phyloP scores from a whole-genome alignment of 2,113 vertebrate genomes.

The Calcarius ornatus region DNA sequence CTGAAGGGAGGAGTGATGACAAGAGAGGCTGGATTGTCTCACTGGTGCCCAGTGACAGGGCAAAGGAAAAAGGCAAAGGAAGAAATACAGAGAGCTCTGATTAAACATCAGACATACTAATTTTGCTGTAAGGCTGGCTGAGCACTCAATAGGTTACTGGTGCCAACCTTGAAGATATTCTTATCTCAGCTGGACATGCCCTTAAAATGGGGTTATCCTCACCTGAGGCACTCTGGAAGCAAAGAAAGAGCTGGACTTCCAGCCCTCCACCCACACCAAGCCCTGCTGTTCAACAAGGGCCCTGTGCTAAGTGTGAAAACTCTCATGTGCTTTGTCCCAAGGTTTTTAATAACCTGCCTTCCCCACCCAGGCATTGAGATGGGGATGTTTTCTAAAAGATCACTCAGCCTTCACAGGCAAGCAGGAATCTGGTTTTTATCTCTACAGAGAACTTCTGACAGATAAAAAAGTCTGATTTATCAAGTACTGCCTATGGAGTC shows the following conservation, averaged over 20 bases:
- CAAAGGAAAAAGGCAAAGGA: neutral
- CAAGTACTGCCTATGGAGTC: neutral
- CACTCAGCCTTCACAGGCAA: neutral
- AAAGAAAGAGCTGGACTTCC: neutral
- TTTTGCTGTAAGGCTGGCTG: neutral
- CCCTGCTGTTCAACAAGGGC: neutral
- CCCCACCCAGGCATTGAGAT: neutral
- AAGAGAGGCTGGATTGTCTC: neutral
- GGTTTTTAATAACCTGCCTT: neutral
- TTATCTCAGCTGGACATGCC: neutral
- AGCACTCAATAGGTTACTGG: neutral
- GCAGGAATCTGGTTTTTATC: neutral
- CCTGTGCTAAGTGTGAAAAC: neutral
- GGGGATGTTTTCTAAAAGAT: neutral
- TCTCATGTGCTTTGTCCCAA: neutral
- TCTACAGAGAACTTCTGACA: neutral
- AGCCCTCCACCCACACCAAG: neutral
- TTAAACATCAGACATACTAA: neutral
- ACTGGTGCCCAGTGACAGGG: neutral
- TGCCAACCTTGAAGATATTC: fast-evolving
- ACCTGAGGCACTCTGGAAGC: neutral
- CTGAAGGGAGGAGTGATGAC: too few species aligned
- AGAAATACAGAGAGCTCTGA: neutral
- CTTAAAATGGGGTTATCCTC: neutral
- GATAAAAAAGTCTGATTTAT: neutral